These are phyloP conservation scores for Masticophis lateralis DNA, from an alignment of 2,797 vertebrate genomes.

Conservation along the genomic window DNA sequence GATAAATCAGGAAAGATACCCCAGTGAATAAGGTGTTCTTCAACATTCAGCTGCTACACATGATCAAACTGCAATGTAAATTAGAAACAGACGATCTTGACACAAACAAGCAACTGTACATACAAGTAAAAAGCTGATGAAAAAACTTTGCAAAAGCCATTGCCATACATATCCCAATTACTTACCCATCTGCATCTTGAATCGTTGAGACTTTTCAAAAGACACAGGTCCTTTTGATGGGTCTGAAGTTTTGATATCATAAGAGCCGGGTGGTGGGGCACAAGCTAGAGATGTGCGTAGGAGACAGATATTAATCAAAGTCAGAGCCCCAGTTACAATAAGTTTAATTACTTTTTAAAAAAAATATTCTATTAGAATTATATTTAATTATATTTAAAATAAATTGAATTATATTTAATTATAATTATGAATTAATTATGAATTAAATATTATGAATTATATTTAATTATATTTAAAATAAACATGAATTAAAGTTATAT, in stretches of 20 bases:
- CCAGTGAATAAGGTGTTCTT: neutral
- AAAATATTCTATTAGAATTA: neutral
- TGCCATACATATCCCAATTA: neutral
- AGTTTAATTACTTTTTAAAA: neutral
- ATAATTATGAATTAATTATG: no score
- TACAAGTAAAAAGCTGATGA: neutral
- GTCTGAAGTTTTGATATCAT: constrained; percentile 75
- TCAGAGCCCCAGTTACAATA: neutral
- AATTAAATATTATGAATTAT: no score
- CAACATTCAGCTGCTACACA: neutral
- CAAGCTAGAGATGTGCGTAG: constrained; percentile 71
- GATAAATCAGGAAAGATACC: neutral
- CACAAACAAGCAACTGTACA: neutral
- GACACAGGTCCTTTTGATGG: constrained; percentile 72
- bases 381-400: neutral
- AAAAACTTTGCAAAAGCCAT: no score
- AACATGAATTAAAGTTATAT: neutral
- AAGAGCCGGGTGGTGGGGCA: constrained; percentile 75
- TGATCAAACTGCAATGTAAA: neutral
- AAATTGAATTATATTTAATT: no score
- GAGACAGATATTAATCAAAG: constrained; percentile 6
- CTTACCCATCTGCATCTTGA: constrained; percentile 76
- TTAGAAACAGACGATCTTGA: neutral
- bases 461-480: no score
- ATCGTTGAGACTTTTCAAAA: constrained; percentile 80